Evolutionary conservation across 2,113 vertebrate species (phyloP), one percentile per base, ranked within the genome.

Genomic region (Megaceryle maxima): DNA sequence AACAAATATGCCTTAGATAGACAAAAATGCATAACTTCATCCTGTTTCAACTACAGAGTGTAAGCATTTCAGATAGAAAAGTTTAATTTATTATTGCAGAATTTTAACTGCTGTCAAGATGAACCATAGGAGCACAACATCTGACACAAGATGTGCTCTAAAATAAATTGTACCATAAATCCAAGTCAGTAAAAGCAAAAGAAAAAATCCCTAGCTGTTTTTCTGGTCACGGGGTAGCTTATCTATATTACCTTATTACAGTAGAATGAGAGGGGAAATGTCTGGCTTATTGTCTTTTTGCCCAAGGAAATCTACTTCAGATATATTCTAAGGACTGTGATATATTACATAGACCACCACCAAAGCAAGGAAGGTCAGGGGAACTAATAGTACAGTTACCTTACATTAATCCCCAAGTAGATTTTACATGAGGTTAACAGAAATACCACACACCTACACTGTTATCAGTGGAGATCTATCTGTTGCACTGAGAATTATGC

Each of bases 121-220:
- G 73, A 89, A 87, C 35, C 31, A 78, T 5, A 50, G 31, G 29
- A 79, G 92, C 91, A 64, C 29, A 87, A 39, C 16, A 92, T 57
- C 31, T 67, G 59, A 92, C 11, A 29, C 3, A 87, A 75, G 29
- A 74, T 87, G 72, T 43, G 9, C 35, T 68, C 39, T 75, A 66
- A 87, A 95, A 92, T 81, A 84, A 68, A 89, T 69, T 60, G 48
- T 66, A 53, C 33, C 14, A 64, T 79, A 92, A 94, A 94, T 73
- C 68, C 3, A 9, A 90, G 29, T 66, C 22, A 68, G 46, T 76
- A 79, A 91, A 91, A 83, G 19, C 4, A 55, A 81, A 68, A 4
- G 10, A 66, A 86, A 37, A 83, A 91, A 69, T 81, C 37, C 11
- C 29, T 29, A 64, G 51, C 20, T 60, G 8, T 24, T 72, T 88